Evolutionary conservation across 2,113 vertebrate genomes (phyloP), one percentile per base, ranked within the genome.

Genomic region (Orientallactaga bullata): DNA sequence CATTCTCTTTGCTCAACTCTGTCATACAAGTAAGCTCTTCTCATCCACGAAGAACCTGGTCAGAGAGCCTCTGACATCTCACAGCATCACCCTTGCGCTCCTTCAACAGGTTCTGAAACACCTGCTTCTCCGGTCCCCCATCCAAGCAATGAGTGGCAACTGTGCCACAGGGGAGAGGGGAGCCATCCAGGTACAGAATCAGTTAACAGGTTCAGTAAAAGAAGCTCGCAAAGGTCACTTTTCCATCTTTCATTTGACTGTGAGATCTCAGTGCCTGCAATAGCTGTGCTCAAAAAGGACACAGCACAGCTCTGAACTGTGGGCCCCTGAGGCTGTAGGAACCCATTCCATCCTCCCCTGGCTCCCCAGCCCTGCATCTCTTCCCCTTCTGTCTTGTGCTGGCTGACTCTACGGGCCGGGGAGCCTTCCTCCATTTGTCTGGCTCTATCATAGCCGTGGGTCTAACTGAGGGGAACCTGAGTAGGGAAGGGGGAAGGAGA

Each of bases 391-490:
- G n/a, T 18, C n/a, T 0, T 7, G 4, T 23, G 24, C 66, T 58
- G 12, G 7, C 78, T 74, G 35, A n/a, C 24, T 61, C 23, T 37
- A 69, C 37, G 82, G 55, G 3, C 17, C 32, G 93, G 91, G 23
- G 51, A 81, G 24, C 10, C 86, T 68, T 83, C 85, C 84, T 60
- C 35, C 83, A 74, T n/a, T 21, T 81, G 86, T 32, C 47, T 74
- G n/a, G 71, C 92, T 77, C 89, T 78, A 21, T 74, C 37, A 21
- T 42, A 21, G 66, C 21, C 55, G 82, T 88, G 78, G 63, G 72
- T 82, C 95, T 35, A 42, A 58, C 12, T 35, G 24, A 92, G 72
- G 28, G 96, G 85, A 72, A 89, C 71, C 84, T 5, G 63, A 68
- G 39, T 65, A 39, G 60, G 77, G 0, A 16, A 93, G 78, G n/a